phyloP scores from a whole-genome alignment of 2,888 invertebrate genomes.

The Biston stratarius region DNA sequence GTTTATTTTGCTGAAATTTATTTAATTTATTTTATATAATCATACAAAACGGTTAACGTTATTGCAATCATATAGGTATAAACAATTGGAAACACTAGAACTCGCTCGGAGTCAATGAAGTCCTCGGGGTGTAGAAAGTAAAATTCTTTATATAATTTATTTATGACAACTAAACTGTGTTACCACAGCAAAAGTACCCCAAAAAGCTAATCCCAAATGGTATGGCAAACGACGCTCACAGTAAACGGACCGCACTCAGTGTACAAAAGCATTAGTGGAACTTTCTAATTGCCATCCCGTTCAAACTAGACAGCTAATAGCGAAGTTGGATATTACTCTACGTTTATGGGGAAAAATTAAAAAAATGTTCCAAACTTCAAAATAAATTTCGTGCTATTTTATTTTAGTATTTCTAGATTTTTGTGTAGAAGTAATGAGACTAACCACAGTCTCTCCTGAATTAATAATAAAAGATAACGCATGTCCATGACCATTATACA shows the following conservation, averaged over 20 bases:
- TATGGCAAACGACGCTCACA: neutral
- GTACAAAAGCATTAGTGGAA: conserved; percentile 38
- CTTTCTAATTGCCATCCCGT: conserved; percentile 38
- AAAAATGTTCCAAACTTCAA: conserved; percentile 55
- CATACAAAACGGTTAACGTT: no score
- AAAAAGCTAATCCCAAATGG: conserved; percentile 6
- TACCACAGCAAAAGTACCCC: neutral
- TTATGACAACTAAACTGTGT: neutral
- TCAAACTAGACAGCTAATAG: conserved; percentile 27
- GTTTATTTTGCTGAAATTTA: no score
- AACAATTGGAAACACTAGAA: no score
- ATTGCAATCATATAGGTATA: no score
- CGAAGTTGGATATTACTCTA: conserved; percentile 28
- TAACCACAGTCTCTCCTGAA: no score
- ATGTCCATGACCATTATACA: no score
- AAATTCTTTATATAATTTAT: neutral
- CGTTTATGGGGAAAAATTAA: neutral
- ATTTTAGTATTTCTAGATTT: no score
- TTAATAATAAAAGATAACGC: no score
- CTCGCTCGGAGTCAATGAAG: no score
- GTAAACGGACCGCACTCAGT: conserved; percentile 13
- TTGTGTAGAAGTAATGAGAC: no score
- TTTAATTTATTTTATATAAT: no score
- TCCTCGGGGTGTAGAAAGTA: no score
- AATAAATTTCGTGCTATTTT: conserved; percentile 19